Conservation (phyloP, 2,113 vertebrate genomes). For the Alouatta palliata region DNA sequence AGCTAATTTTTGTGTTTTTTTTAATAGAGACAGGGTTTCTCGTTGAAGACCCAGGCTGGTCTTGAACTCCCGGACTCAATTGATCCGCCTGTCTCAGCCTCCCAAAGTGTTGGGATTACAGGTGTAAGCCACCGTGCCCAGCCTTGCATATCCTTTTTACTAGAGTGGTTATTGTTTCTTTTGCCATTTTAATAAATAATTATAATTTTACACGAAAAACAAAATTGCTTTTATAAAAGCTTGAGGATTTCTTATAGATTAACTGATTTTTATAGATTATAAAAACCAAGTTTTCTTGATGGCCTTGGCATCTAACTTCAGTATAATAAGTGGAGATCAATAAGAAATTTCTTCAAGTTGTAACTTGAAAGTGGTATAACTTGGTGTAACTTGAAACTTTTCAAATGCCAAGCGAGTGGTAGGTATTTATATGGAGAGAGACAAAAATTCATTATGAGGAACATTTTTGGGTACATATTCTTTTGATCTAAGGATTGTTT, state of each 20-base stretch:
- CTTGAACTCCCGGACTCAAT: too few species aligned
- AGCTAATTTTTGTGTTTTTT: too few species aligned
- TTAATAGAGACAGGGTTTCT: too few species aligned
- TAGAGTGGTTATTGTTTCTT: not conserved
- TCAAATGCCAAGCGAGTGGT: not conserved
- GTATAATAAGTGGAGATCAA: not conserved
- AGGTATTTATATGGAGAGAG: not conserved
- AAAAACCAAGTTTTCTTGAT: not conserved
- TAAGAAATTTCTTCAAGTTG: not conserved
- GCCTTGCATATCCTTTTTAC: not conserved
- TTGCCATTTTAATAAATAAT: slow-evolving; percentile 18
- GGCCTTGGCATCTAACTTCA: not conserved
- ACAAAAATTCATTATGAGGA: not conserved
- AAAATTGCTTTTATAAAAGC: not conserved
- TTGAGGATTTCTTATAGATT: not conserved
- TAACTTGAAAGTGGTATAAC: too few species aligned
- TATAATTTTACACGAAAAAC: not conserved
- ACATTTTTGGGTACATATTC: not conserved
- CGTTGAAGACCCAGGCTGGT: too few species aligned
- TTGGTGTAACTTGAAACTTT: not conserved
- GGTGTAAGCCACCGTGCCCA: too few species aligned
- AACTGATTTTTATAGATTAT: not conserved
- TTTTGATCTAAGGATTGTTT: not conserved
- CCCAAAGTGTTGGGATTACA: too few species aligned
- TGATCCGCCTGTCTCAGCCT: too few species aligned